phyloP scores from a whole-genome alignment of 1,140 invertebrate species.

The Cydia fagiglandana region DNA sequence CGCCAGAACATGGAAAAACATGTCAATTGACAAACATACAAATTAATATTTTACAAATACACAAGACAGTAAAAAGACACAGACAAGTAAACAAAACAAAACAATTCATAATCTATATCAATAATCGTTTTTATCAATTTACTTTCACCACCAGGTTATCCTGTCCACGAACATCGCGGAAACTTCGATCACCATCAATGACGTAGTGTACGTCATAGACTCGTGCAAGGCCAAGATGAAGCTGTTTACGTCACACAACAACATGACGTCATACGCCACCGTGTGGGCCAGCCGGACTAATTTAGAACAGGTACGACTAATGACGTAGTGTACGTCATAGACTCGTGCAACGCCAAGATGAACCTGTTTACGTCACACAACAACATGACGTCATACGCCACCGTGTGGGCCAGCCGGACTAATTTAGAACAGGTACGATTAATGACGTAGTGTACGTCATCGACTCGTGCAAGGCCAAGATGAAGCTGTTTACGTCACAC shows the following conservation, averaged over 20 bases:
- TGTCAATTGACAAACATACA: too few relatives aligned
- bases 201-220: slow-evolving; percentile 97
- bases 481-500: slow-evolving; percentile 96
- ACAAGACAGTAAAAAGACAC: too few relatives aligned
- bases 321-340: slow-evolving; percentile 97
- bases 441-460: slow-evolving; percentile 98
- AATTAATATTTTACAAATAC: too few relatives aligned
- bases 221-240: slow-evolving; percentile 98
- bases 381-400: slow-evolving; percentile 97
- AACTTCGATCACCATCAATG: slow-evolving; percentile 97
- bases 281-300: slow-evolving; percentile 96
- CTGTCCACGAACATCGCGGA: slow-evolving; percentile 96
- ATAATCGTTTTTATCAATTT: not conserved
- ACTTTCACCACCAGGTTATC: slow-evolving; percentile 83
- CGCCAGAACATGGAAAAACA: too few relatives aligned
- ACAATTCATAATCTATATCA: too few relatives aligned
- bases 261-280: slow-evolving; percentile 96
- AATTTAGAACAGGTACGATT: slow-evolving; percentile 78
- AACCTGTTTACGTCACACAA: slow-evolving; percentile 97
- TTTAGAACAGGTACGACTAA: slow-evolving; percentile 88
- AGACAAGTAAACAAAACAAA: too few relatives aligned
- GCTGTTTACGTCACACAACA: slow-evolving; percentile 96
- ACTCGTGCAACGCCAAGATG: slow-evolving; percentile 97
- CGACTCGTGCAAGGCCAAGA: slow-evolving; percentile 96
- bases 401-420: slow-evolving; percentile 94